Evolutionary conservation across 2,797 vertebrate species (phyloP), one percentile per base, ranked within the genome.

Genomic region (Myotis pilosus): DNA sequence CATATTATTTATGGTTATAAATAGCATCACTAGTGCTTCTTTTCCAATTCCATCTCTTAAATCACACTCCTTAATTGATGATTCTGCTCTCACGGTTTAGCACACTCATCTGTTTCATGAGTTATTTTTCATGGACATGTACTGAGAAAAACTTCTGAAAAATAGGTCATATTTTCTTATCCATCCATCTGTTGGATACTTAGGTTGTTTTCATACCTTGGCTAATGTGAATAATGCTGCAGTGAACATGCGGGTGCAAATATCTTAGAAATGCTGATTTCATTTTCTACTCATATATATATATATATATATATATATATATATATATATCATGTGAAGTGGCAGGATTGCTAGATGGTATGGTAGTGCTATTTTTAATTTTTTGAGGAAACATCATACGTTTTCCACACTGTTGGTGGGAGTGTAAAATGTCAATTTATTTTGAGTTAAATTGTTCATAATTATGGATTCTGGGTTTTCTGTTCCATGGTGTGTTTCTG

Each of bases 31-130:
- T 64, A 49, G 19, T 93, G 75, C 44, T n/a, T 23, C 19, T 85
- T 82, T 82, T 92, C 36, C 60, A 92, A 87, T 93, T 92, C 64
- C 49, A 79, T 30, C 49, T 92, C 74, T 74, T 94, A 94, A 96
- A 92, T 92, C 91, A 94, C 49, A 47, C 49, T 72, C 7, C 20
- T 79, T 93, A 94, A 91, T 62, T 79, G 33, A 94, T 95, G 81
- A 91, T 80, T 76, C 79, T 91, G 38, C 1, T 93, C 23, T 84
- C 23, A 36, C 8, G 23, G 38, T 81, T 87, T 76, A 64, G 47
- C 38, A 62, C 68, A 78, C 5, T 94, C 62, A 92, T 93, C 41
- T 89, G 60, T 92, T 94, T 93, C 57, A 82, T 87, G 82, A 94
- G 87, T 89, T 88, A 94, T 76, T 87, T 88, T 87, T 81, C 76